Evolutionary conservation across 64 coral and sea anemone genomes (phyloP).

Genomic region (Stichodactyla mertensii): DNA sequence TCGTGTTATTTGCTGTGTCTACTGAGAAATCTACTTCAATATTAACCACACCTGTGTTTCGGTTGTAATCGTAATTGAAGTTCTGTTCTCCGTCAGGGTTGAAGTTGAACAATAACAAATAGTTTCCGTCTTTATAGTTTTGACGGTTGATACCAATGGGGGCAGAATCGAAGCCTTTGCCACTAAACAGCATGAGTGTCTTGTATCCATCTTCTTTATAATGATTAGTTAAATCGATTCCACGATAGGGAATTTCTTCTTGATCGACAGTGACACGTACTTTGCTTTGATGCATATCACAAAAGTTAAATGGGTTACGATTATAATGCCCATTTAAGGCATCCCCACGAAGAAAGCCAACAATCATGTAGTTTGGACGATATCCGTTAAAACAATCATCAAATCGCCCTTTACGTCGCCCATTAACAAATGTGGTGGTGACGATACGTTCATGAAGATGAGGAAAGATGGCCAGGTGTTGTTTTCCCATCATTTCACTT

Average conservation of each 20-base stretch:
- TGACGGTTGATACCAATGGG: too few relatives aligned
- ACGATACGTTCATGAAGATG: not conserved
- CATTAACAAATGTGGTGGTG: too few relatives aligned
- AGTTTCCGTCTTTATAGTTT: too few relatives aligned
- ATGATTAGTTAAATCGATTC: not conserved
- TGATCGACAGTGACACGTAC: not conserved
- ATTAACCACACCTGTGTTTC: not conserved
- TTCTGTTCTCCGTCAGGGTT: too few relatives aligned
- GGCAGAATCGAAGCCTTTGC: too few relatives aligned
- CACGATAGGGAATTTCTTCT: not conserved
- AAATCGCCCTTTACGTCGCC: too few relatives aligned
- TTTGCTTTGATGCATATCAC: not conserved
- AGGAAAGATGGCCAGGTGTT: not conserved
- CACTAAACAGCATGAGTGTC: not conserved
- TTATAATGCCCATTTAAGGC: not conserved
- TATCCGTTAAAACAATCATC: not conserved
- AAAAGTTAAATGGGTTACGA: not conserved
- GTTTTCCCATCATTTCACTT: not conserved
- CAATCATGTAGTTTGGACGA: not conserved
- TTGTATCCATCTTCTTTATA: not conserved
- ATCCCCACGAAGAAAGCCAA: not conserved
- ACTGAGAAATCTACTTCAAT: not conserved
- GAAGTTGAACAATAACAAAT: too few relatives aligned
- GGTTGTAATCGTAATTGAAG: too few relatives aligned
- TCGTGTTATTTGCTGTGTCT: not conserved